A percentile compares a stretch with the other conserved stretches of the same genome.
Conservation (phyloP, 2,888 invertebrate species). For the Boloria euphrosyne region DNA sequence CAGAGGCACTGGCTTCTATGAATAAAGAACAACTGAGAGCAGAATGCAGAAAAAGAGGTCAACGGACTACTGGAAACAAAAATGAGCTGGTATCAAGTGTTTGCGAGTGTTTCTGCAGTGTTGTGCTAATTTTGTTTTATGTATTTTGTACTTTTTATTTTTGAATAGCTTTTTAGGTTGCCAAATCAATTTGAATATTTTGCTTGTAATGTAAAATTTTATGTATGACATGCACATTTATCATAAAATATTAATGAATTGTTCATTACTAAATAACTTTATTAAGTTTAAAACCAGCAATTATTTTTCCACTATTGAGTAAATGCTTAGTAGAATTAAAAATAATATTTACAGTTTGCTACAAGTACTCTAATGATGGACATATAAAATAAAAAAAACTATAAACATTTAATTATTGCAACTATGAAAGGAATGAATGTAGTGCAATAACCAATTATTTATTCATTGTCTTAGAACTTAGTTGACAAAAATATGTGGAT, state of each 20-base stretch:
- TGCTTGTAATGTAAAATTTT: slow-evolving; percentile 12
- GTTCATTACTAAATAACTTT: neutral
- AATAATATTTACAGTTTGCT: too few species aligned
- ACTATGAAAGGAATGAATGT: too few species aligned
- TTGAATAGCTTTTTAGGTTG: slow-evolving; percentile 8
- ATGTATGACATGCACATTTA: slow-evolving; percentile 4
- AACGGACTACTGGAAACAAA: slow-evolving; percentile 86
- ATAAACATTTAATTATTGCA: too few species aligned
- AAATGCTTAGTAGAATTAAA: too few species aligned
- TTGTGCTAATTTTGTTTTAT: slow-evolving; percentile 30
- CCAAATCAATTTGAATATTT: slow-evolving; percentile 9
- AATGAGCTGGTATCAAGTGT: slow-evolving; percentile 85
- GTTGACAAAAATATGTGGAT: too few species aligned
- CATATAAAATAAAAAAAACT: too few species aligned
- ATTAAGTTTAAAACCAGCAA: too few species aligned
- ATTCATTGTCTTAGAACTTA: too few species aligned
- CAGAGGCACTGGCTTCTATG: slow-evolving; percentile 81
- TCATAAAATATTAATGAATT: neutral
- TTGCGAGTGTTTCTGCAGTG: slow-evolving; percentile 63
- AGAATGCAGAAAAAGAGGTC: slow-evolving; percentile 86
- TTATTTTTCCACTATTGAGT: too few species aligned
- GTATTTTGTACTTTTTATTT: slow-evolving; percentile 3
- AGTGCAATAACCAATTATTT: too few species aligned
- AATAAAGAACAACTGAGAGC: slow-evolving; percentile 86
- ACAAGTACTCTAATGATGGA: too few species aligned